Conservation (phyloP, 2,797 vertebrate species). For the Phoeniculus purpureus region DNA sequence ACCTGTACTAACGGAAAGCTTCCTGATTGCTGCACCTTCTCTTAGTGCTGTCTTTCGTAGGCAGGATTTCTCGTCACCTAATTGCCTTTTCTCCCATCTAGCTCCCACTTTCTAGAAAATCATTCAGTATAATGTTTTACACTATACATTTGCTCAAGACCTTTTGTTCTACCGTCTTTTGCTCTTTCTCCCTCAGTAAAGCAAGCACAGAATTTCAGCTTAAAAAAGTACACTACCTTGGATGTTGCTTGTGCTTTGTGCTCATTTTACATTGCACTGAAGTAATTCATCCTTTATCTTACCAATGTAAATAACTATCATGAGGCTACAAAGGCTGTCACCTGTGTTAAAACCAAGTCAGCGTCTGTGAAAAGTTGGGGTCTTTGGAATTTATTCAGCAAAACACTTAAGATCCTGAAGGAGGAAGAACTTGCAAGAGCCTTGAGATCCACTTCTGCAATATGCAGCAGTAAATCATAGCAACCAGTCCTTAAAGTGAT, state of each 20-base stretch:
- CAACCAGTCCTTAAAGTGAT: slow-evolving; percentile 51
- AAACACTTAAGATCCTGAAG: slow-evolving; percentile 53
- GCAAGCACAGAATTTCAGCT: not conserved
- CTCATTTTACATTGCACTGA: not conserved
- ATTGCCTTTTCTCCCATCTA: not conserved
- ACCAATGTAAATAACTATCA: not conserved
- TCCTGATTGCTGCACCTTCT: not conserved
- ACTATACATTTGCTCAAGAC: not conserved
- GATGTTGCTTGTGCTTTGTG: not conserved
- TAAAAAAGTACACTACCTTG: not conserved
- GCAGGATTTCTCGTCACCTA: not conserved
- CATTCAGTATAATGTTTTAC: not conserved
- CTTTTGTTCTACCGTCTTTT: not conserved
- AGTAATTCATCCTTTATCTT: not conserved
- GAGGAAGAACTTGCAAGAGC: slow-evolving; percentile 29
- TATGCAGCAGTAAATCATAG: slow-evolving; percentile 39
- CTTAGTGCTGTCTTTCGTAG: not conserved
- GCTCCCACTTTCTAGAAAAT: not conserved
- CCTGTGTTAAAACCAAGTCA: not conserved
- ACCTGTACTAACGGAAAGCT: not conserved
- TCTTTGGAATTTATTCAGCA: slow-evolving; percentile 59
- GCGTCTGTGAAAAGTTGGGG: not conserved
- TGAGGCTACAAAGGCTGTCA: not conserved
- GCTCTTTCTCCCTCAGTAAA: not conserved
- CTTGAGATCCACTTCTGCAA: slow-evolving; percentile 34